Evolutionary conservation across 2,797 vertebrate genomes (phyloP).

Genomic region (Muscicapa striata): DNA sequence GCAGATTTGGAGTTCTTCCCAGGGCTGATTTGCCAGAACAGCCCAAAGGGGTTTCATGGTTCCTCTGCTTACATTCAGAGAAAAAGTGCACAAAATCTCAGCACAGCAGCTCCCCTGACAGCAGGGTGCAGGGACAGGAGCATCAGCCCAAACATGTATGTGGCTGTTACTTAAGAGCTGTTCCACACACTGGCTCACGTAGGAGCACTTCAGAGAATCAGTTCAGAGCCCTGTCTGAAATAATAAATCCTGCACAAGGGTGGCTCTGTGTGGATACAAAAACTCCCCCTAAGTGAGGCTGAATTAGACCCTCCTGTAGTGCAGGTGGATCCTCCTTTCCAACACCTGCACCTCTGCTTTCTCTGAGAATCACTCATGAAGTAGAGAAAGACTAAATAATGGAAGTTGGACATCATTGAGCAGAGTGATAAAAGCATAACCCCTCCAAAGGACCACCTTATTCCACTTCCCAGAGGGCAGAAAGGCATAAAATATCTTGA

Average conservation of each 20-base stretch:
- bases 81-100: not conserved
- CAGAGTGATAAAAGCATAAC: not conserved
- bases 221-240: not conserved
- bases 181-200: not conserved
- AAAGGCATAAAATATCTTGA: not conserved
- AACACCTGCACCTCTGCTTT: not conserved
- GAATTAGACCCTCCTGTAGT: not conserved
- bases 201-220: not conserved
- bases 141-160: rapidly evolving
- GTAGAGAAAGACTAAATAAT: not conserved
- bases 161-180: not conserved
- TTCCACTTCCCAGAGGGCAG: not conserved
- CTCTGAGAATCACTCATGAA: not conserved
- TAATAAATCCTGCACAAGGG: not conserved
- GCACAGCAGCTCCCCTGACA: not conserved
- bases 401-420: not conserved
- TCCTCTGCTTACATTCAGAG: not conserved
- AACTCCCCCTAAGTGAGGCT: not conserved
- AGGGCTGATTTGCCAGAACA: not conserved
- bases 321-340: not conserved
- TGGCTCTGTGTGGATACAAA: not conserved
- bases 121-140: not conserved
- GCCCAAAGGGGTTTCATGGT: not conserved
- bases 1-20: not conserved
- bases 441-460: not conserved